Evolutionary conservation across 2,888 invertebrate genomes (phyloP).

Genomic region (Coelinius sp.): DNA sequence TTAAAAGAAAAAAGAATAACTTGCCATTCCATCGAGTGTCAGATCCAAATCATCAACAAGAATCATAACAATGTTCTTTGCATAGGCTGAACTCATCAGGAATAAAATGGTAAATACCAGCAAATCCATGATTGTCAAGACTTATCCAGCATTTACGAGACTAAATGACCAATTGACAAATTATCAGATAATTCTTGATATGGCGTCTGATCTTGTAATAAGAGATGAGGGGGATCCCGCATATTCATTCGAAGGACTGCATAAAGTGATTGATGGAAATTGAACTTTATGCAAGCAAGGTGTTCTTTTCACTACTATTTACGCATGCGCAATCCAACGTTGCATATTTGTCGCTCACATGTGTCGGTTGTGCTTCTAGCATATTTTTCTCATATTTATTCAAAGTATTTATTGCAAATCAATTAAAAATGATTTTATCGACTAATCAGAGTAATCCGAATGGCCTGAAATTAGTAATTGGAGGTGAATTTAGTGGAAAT

Average conservation of each 20-base stretch:
- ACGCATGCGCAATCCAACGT: not conserved
- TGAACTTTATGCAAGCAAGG: too few relatives aligned
- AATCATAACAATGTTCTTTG: constrained; percentile 81
- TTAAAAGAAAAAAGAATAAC: constrained; percentile 49
- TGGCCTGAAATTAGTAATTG: constrained; percentile 81
- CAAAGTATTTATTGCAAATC: constrained; percentile 59
- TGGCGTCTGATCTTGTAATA: not conserved
- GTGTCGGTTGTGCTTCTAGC: constrained; percentile 59
- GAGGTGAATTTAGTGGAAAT: constrained; percentile 78
- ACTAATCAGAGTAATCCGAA: constrained; percentile 86
- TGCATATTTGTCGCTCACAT: constrained; percentile 57
- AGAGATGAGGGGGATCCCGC: not conserved
- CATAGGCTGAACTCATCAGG: not conserved
- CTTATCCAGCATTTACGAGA: not conserved
- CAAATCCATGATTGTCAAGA: not conserved
- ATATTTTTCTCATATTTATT: constrained; percentile 63
- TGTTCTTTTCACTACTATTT: too few relatives aligned
- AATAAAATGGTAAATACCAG: not conserved
- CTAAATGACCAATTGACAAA: not conserved
- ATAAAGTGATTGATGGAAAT: too few relatives aligned
- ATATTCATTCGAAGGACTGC: too few relatives aligned
- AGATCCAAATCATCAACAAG: constrained; percentile 91
- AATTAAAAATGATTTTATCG: constrained; percentile 78
- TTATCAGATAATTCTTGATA: not conserved
- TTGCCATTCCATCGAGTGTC: constrained; percentile 83